Percentiles rank a stretch among this genome's conserved stretches.
These are phyloP conservation scores for Eilema caniola DNA, from an alignment of 2,888 invertebrate species.

Conservation along the genomic window DNA sequence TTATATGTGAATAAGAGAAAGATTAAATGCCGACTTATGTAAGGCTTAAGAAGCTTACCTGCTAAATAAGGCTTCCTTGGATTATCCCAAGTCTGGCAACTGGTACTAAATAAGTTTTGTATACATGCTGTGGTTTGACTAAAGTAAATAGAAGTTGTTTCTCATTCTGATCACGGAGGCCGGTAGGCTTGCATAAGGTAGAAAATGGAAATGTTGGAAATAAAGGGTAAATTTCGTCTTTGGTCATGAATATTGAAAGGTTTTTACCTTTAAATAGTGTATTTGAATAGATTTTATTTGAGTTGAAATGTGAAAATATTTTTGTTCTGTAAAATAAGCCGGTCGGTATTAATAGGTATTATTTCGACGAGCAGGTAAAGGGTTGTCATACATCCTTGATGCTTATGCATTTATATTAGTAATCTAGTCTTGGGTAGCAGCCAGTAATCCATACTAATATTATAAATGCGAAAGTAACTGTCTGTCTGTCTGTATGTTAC, in stretches of 20 bases:
- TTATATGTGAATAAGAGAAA: conserved; percentile 26
- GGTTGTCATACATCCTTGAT: neutral
- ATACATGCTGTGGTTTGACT: conserved; percentile 27
- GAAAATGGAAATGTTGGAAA: neutral
- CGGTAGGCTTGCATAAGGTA: neutral
- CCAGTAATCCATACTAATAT: no score
- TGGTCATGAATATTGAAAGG: neutral
- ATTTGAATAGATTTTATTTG: neutral
- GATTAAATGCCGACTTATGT: conserved; percentile 34
- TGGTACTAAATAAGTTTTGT: conserved; percentile 43
- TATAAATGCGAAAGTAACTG: no score
- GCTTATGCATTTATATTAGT: no score
- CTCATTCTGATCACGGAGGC: conserved; percentile 5
- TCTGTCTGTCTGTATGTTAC: no score
- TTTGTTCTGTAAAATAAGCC: no score
- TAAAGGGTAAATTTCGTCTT: neutral
- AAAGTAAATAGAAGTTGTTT: conserved; percentile 10
- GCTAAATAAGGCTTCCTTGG: conserved; percentile 33
- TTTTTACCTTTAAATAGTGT: neutral
- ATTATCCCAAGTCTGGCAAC: conserved; percentile 20
- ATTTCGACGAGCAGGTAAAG: no score
- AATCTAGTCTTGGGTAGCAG: no score
- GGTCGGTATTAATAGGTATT: no score
- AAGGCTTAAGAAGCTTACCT: conserved; percentile 36
- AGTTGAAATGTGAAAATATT: neutral